Evolutionary conservation across 1,140 invertebrate species (phyloP).

Genomic region (Drosophila carrolli): DNA sequence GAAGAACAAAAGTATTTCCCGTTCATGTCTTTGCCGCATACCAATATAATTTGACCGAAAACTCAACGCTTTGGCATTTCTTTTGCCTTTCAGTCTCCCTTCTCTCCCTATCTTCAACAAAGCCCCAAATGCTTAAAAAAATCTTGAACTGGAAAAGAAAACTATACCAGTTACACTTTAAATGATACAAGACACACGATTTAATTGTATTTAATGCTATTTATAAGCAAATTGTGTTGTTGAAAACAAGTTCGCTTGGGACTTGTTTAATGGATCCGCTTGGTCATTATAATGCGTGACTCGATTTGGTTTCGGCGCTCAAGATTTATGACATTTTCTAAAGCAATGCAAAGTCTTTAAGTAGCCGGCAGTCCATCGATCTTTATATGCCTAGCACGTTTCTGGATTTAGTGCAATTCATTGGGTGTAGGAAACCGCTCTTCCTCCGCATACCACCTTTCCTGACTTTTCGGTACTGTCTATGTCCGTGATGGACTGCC

Average conservation of each 20-base stretch:
- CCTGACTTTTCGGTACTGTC: conserved; percentile 10
- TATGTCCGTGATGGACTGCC: conserved; percentile 40
- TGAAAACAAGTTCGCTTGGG: conserved; percentile 3
- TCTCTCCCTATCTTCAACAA: background rate
- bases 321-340: conserved; percentile 73
- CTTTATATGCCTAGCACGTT: conserved; percentile 57
- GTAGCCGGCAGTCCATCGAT: conserved; percentile 31
- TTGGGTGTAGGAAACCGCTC: conserved; percentile 46
- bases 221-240: conserved; percentile 59
- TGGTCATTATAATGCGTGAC: conserved; percentile 59
- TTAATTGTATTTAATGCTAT: conserved; percentile 53
- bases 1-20: conserved; percentile 44
- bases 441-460: conserved; percentile 3
- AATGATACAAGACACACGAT: conserved; percentile 32
- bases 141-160: conserved; percentile 8
- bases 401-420: conserved; percentile 68
- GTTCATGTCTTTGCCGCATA: conserved; percentile 60
- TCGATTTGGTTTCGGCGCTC: conserved; percentile 34
- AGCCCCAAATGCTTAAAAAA: conserved; percentile 2
- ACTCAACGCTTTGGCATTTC: conserved; percentile 64
- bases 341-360: conserved; percentile 52
- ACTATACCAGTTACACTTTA: conserved; percentile 61
- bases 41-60: conserved; percentile 59
- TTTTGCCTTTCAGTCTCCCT: background rate
- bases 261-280: conserved; percentile 22